A percentile compares a stretch with the other conserved stretches of the same genome.
Conservation (phyloP, 2,888 invertebrate species). For the Lycaena phlaeas region DNA sequence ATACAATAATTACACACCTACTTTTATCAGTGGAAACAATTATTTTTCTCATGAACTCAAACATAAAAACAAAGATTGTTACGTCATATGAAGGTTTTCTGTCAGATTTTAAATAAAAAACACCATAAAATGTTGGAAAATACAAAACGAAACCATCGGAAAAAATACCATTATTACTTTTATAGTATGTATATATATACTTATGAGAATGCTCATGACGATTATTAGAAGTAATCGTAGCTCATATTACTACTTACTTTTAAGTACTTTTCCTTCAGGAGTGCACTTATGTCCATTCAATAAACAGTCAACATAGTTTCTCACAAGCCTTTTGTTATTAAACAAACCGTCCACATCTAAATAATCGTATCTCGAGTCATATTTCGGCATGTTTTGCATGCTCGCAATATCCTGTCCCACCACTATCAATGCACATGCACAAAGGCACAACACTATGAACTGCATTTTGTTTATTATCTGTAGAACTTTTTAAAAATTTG, state of each 20-base stretch:
- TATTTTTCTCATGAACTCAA: too few species aligned
- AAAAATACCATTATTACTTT: too few species aligned
- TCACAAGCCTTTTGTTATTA: slow-evolving; percentile 78
- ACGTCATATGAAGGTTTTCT: too few species aligned
- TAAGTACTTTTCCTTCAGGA: slow-evolving; percentile 80
- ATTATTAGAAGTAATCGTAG: too few species aligned
- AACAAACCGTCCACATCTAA: slow-evolving; percentile 79
- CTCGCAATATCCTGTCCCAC: slow-evolving; percentile 43
- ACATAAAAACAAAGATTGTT: too few species aligned
- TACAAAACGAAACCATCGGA: too few species aligned
- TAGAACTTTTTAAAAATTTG: slow-evolving; percentile 12
- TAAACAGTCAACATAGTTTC: slow-evolving; percentile 80
- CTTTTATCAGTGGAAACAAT: too few species aligned
- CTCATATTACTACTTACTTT: slow-evolving; percentile 73
- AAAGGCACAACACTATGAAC: slow-evolving; percentile 25
- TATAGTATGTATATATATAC: too few species aligned
- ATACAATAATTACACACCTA: too few species aligned
- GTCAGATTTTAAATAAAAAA: too few species aligned
- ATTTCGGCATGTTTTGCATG: slow-evolving; percentile 54
- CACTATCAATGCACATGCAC: slow-evolving; percentile 38
- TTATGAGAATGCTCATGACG: too few species aligned
- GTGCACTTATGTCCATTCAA: slow-evolving; percentile 78
- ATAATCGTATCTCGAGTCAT: slow-evolving; percentile 76
- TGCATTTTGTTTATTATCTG: slow-evolving; percentile 15
- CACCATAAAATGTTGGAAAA: too few species aligned